These are phyloP conservation scores for Drosophila colorata DNA, from an alignment of 2,888 invertebrate species.

Conservation along the genomic window DNA sequence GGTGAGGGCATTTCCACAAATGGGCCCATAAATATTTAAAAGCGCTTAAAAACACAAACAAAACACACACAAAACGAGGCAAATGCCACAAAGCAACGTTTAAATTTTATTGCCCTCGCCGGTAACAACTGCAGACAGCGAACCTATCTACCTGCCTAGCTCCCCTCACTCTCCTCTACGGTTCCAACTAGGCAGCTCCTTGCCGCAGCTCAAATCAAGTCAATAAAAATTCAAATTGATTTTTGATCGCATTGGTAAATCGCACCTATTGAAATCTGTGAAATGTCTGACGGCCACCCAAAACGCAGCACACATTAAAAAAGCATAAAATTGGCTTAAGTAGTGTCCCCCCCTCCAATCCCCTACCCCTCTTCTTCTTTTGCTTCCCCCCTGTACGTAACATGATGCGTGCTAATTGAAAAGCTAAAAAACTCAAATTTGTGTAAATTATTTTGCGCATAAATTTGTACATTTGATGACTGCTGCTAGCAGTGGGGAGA, in stretches of 20 bases:
- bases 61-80: slow-evolving; percentile 33
- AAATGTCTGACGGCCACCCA: slow-evolving; percentile 64
- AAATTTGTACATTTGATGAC: slow-evolving; percentile 70
- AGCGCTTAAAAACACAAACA: slow-evolving; percentile 66
- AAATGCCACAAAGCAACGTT: slow-evolving; percentile 63
- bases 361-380: no score
- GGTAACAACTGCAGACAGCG: slow-evolving; percentile 18
- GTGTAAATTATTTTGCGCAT: slow-evolving; percentile 77
- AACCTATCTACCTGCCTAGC: slow-evolving; percentile 3
- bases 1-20: slow-evolving; percentile 48
- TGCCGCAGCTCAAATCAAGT: slow-evolving; percentile 39
- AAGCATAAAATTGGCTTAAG: slow-evolving; percentile 62
- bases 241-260: slow-evolving; percentile 68
- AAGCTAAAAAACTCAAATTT: slow-evolving; percentile 69
- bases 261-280: slow-evolving; percentile 64
- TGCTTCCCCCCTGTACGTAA: slow-evolving; percentile 11
- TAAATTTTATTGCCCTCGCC: slow-evolving; percentile 69
- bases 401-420: slow-evolving; percentile 69
- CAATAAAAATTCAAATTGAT: slow-evolving; percentile 73
- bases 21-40: slow-evolving; percentile 77
- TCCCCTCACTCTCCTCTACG: neutral
- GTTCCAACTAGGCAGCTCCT: slow-evolving; percentile 9
- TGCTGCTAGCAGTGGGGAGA: slow-evolving; percentile 1
- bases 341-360: slow-evolving; percentile 9
- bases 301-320: slow-evolving; percentile 66